These are phyloP conservation scores for Holotrichia oblita DNA, from an alignment of 1,140 invertebrate species.

Conservation along the genomic window DNA sequence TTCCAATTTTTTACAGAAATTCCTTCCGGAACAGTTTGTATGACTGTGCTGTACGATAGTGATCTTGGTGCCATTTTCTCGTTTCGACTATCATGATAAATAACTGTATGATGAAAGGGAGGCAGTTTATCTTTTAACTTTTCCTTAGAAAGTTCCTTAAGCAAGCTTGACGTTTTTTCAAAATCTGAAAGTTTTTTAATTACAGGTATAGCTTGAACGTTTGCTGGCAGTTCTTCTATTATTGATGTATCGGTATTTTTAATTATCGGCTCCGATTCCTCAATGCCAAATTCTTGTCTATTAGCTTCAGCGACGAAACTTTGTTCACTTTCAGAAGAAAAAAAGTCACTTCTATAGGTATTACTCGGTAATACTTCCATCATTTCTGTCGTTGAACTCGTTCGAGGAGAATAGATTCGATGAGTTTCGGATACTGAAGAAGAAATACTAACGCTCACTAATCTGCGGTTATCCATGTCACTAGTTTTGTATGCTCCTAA, in stretches of 20 bases:
- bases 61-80: conserved; percentile 58
- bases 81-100: conserved; percentile 64
- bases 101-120: conserved; percentile 61
- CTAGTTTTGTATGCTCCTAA: neutral
- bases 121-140: conserved; percentile 62
- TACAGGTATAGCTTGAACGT: conserved; percentile 43
- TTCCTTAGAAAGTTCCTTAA: conserved; percentile 53
- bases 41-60: conserved; percentile 64
- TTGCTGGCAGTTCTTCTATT: conserved; percentile 52
- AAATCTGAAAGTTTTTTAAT: conserved; percentile 52
- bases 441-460: conserved; percentile 60
- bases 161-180: conserved; percentile 51
- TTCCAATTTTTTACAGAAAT: conserved; percentile 40
- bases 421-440: conserved; percentile 53
- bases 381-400: neutral
- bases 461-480: conserved; percentile 44
- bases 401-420: conserved; percentile 10
- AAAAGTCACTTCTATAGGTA: conserved; percentile 44
- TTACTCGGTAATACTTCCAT: neutral
- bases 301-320: conserved; percentile 66
- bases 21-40: conserved; percentile 60
- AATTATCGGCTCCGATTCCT: conserved; percentile 64
- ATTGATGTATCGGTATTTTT: conserved; percentile 56
- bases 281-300: conserved; percentile 66
- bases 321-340: conserved; percentile 62